A percentile compares a stretch with the other conserved stretches of the same genome.
Conservation (phyloP, 1,140 invertebrate species). For the Apis florea region DNA sequence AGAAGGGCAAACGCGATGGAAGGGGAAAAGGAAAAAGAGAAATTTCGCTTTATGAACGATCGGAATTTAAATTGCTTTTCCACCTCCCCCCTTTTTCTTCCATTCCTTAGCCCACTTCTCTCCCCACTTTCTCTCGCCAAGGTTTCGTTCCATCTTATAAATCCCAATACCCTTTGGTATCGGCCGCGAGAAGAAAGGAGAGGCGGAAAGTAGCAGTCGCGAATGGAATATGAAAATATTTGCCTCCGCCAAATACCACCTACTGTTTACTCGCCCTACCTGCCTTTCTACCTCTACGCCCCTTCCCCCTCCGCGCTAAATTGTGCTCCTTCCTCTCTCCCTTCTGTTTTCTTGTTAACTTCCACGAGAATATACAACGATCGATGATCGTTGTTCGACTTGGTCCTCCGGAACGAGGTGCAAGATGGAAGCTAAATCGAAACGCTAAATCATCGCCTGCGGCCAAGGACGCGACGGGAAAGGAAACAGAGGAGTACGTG, state of each 20-base stretch:
- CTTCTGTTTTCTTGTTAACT: no score
- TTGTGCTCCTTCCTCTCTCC: constrained; percentile 11
- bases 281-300: constrained; percentile 51
- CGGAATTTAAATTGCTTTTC: constrained; percentile 75
- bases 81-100: constrained; percentile 19
- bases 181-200: constrained; percentile 41
- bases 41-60: constrained; percentile 73
- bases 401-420: background rate
- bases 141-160: constrained; percentile 71
- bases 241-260: constrained; percentile 41
- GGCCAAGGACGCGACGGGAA: background rate
- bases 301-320: constrained; percentile 13
- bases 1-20: constrained; percentile 53
- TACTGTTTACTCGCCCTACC: constrained; percentile 26
- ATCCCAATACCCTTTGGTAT: constrained; percentile 73
- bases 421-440: no score
- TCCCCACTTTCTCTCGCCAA: constrained; percentile 24
- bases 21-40: constrained; percentile 27
- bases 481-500: background rate
- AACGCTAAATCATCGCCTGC: constrained; percentile 6
- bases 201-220: constrained; percentile 55
- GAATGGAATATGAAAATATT: constrained; percentile 68
- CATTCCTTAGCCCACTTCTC: background rate
- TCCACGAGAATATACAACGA: no score
- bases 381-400: background rate